phyloP scores from a whole-genome alignment of 2,113 vertebrate species.

The Ammodytes marinus region DNA sequence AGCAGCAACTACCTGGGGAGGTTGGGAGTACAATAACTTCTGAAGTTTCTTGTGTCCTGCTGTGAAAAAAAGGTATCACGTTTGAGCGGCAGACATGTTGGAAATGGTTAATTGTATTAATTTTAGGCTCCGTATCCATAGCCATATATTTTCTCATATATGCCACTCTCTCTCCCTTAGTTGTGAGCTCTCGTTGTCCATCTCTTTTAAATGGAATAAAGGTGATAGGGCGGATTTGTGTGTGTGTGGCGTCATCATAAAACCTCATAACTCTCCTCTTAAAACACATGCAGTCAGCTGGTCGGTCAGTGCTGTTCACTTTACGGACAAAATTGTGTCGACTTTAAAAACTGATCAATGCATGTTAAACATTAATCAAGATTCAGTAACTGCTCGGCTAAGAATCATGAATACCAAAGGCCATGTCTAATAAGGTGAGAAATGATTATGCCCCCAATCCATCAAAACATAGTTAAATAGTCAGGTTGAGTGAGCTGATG shows the following conservation, averaged over 20 bases:
- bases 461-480: not conserved
- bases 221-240: not conserved
- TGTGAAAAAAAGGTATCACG: constrained; percentile 25
- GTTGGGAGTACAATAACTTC: constrained; percentile 9
- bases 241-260: not conserved
- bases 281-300: not conserved
- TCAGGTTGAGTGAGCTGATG: not conserved
- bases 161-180: not conserved
- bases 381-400: not conserved
- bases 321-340: not conserved
- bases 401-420: not conserved
- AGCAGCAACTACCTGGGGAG: constrained; percentile 32
- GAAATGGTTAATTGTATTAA: not conserved
- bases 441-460: not conserved
- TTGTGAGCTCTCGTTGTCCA: not conserved
- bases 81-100: not conserved
- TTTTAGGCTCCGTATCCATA: not conserved
- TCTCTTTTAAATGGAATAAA: not conserved
- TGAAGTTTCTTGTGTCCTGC: constrained; percentile 15
- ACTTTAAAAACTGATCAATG: not conserved
- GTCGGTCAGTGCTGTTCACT: not conserved
- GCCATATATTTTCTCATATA: not conserved
- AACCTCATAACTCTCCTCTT: not conserved
- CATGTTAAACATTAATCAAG: not conserved
- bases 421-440: not conserved